These are phyloP conservation scores for Trigoniulus corallinus DNA, from an alignment of 1,140 invertebrate genomes.

Conservation along the genomic window DNA sequence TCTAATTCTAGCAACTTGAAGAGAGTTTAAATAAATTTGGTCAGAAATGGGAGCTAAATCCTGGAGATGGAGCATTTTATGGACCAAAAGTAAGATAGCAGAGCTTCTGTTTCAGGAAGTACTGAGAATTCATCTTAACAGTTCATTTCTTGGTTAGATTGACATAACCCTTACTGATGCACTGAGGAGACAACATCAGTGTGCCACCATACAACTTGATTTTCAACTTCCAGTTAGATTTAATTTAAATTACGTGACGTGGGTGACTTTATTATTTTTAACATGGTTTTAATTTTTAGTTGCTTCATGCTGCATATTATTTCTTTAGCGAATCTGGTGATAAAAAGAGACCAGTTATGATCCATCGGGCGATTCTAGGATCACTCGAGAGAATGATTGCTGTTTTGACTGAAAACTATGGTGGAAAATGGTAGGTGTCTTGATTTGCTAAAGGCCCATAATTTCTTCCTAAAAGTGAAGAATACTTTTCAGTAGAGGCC, in stretches of 20 bases:
- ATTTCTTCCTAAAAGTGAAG: no score
- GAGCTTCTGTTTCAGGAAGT: no score
- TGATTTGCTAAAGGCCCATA: neutral
- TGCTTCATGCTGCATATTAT: no score
- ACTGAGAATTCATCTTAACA: neutral
- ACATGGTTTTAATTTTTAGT: no score
- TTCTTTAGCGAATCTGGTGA: slow-evolving; percentile 72
- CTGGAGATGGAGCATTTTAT: slow-evolving; percentile 94
- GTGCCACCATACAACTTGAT: slow-evolving; percentile 96
- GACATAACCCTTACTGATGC: slow-evolving; percentile 97
- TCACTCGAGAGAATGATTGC: slow-evolving; percentile 98
- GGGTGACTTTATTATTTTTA: no score
- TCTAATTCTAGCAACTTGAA: slow-evolving; percentile 43
- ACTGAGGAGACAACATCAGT: slow-evolving; percentile 72
- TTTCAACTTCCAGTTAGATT: slow-evolving; percentile 92
- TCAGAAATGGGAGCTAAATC: slow-evolving; percentile 70
- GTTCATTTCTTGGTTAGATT: slow-evolving; percentile 47
- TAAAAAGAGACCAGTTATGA: slow-evolving; percentile 86
- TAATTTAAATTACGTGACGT: slow-evolving; percentile 67
- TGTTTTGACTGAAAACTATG: slow-evolving; percentile 90
- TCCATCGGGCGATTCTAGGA: slow-evolving; percentile 91
- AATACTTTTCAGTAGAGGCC: no score
- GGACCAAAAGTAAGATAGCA: slow-evolving; percentile 61
- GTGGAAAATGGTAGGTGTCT: slow-evolving; percentile 67
- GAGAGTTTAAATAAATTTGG: slow-evolving; percentile 78